These are phyloP conservation scores for Pemphredon lugubris DNA, from an alignment of 2,888 invertebrate species.

Conservation along the genomic window DNA sequence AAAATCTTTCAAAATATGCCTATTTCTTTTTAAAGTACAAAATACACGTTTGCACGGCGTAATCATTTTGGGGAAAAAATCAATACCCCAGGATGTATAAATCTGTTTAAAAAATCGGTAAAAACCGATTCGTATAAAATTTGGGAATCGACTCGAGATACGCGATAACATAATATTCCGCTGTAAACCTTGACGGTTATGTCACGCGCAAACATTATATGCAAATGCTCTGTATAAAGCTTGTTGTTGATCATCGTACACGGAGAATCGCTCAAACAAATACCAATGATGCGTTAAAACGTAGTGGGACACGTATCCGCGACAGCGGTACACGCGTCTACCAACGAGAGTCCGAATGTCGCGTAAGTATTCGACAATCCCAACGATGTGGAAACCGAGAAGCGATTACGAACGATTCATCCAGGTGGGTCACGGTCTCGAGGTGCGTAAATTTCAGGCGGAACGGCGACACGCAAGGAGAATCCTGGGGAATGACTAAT, in stretches of 20 bases:
- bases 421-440: constrained; percentile 65
- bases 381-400: constrained; percentile 4
- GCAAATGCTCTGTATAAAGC: not conserved
- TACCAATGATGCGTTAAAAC: too few relatives aligned
- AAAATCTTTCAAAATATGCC: too few relatives aligned
- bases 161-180: constrained; percentile 23
- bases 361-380: constrained; percentile 5
- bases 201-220: constrained; percentile 14
- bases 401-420: constrained; percentile 12
- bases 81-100: not conserved
- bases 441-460: constrained; percentile 58
- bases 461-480: constrained; percentile 2
- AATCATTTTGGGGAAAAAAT: constrained; percentile 21
- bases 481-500: not conserved
- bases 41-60: not conserved
- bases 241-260: too few relatives aligned
- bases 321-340: too few relatives aligned
- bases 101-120: constrained; percentile 7
- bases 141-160: constrained; percentile 21
- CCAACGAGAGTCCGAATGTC: not conserved
- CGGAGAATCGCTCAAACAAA: too few relatives aligned
- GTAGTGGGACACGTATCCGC: too few relatives aligned
- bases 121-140: too few relatives aligned
- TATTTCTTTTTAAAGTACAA: too few relatives aligned
- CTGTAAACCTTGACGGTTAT: constrained; percentile 32